Base-by-base conservation (phyloP, 2,797 vertebrate species). In the Acipenser ruthenus region DNA sequence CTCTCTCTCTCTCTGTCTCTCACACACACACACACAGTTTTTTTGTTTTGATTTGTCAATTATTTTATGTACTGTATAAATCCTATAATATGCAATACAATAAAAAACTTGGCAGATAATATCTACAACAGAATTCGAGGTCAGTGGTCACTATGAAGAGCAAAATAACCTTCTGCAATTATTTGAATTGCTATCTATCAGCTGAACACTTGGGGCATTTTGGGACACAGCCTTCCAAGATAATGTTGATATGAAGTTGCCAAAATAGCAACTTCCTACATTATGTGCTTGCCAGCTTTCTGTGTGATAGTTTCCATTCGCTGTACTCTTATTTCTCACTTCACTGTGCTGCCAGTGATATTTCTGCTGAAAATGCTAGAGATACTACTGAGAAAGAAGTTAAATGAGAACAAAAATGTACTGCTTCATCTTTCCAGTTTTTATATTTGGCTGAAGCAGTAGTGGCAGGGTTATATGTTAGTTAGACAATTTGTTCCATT, bases 291-390 rank as follows among this genome's bases (percentile, higher is more conserved):
- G 68, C 70, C 75, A 53, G 65, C 78, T 82, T 23, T 72, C 56
- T 53, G 49, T 68, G 70, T 67, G 68, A 77, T 75, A 68, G 67
- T 82, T 84, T 84, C 78, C 78, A 73, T 80, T 81, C 68, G 67
- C 74, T 67, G 76, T 60, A 73, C 72, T 73, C 53, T 65, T 73
- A 72, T 63, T 65, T 37, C 23, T 37, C 23, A 37, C 23, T 78
- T 66, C 56, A 50, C 11, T 55, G 10, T 0, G 10, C 71, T 63
- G 67, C 72, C 70, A 69, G 76, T 72, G 66, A 71, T 70, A 65
- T 66, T 47, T 37, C 66, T 74, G 66, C 18, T 23, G 12, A 63
- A 15, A 62, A 62, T 49, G 49, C 23, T 49, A 10, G 55, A 48
- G 18, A 7, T 13, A 50, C 52, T 67, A 49, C 67, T 23, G 11